Base-by-base conservation (phyloP, 1,140 invertebrate species). In the Nephotettix cincticeps region DNA sequence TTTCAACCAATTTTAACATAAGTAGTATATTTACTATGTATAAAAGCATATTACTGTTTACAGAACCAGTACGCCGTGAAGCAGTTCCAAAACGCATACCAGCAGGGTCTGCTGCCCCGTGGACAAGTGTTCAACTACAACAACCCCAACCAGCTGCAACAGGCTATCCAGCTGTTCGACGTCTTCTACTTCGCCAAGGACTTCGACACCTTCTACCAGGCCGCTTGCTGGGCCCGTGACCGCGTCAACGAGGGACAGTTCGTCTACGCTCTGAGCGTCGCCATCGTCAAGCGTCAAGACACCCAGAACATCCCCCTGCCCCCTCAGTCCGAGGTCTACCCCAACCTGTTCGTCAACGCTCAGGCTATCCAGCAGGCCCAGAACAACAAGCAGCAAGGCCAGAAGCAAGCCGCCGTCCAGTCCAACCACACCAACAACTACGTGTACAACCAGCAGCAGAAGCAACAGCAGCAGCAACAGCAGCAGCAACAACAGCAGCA, bases 121-220 rank as follows among this genome's bases (percentile, higher is more conserved):
- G 86, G 85, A 67, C 84, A 85, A 72, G 82, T 89, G 36, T 92
- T 89, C 76, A 87, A 87, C 19, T 72, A 86, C n/a, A 81, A 86
- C 74, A 80, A 90, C 64, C 82, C 85, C 29, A 82, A 85, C 13
- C 88, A 91, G 63, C 74, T 85, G n/a, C 80, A 86, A 54, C 87
- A 91, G 79, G 85, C 87, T 29, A 79, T 84, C 2, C 82, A 82
- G 9, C 78, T 91, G 63, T 91, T 90, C 83, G 86, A 90, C 68
- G 75, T 90, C 70, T 85, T 93, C 75, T 89, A 86, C 79, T 86
- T 85, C 74, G 88, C 89, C 67, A 90, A 90, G 76, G 76, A 78
- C 69, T 79, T 73, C 72, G 75, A 78, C 13, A 76, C 77, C 19
- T 80, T 81, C 72, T 74, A 76, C 71, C 75, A 86, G 64, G 85